Base-by-base conservation (phyloP, 2,888 invertebrate species). In the Nemapogon koenigi region DNA sequence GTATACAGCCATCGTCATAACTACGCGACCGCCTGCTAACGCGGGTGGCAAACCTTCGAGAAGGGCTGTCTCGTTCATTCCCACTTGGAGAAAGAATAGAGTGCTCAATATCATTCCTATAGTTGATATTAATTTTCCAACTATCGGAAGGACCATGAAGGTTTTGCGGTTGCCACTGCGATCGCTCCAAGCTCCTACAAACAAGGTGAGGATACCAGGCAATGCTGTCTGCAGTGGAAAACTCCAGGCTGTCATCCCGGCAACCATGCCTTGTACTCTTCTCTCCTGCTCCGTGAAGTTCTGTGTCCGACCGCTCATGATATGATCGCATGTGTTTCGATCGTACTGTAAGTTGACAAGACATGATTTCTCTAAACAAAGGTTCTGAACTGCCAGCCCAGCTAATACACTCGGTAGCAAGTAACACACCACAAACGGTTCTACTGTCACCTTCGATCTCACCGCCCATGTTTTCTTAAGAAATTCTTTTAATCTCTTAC, bases 401-500 rank as follows among this genome's bases (percentile, higher is more conserved):
- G 90, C 88, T 11, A 85, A 63, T 2, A 84, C 83, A 59, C 84
- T 84, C 32, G 87, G 86, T 52, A 87, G 63, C 32, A 87, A 69
- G 51, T 87, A 87, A 52, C 84, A 84, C 37, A 85, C 72, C 37
- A 87, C 69, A 48, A 86, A 83, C 4, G 87, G 87, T 58, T 87
- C 87, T 16, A 87, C 86, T n/a, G 87, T 87, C 22, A 78, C 49
- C 57, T 72, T 70, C 8, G 70, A 59, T 55, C 65, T 62, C 44
- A 72, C 57, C 17, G 60, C 57, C 75, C 78, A 76, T 45, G 66
- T 52, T 43, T 63, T 57, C 55, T 72, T 73, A 8, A 76, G 52
- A 37, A 64, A 65, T 46, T 66, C 54, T 46, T 76, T 76, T 19
- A 73, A 50, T 44, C 69, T 58, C 43, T 57, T 62, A 48, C 56